Conservation (phyloP, 1,140 invertebrate genomes). For the Drosophila kohkoa region DNA sequence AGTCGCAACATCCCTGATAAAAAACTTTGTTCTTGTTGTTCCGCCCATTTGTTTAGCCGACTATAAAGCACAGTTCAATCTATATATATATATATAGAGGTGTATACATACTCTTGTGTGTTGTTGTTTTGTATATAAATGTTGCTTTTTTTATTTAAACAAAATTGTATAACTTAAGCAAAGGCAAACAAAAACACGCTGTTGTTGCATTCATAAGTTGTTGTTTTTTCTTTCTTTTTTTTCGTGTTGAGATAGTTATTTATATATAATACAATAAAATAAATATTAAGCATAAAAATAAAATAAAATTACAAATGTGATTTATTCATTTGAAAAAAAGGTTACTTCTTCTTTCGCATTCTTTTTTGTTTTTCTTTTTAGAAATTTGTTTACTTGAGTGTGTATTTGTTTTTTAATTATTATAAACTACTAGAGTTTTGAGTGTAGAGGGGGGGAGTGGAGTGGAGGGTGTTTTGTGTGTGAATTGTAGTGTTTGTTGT, state of each 20-base stretch:
- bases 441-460: constrained; percentile 4
- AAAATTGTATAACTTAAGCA: constrained; percentile 70
- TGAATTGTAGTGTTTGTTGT: constrained; percentile 14
- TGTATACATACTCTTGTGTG: constrained; percentile 38
- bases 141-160: constrained; percentile 67
- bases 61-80: constrained; percentile 53
- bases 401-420: constrained; percentile 34
- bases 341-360: constrained; percentile 29
- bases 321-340: constrained; percentile 67
- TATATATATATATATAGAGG: constrained; percentile 36
- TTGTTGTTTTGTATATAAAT: constrained; percentile 44
- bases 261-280: constrained; percentile 83
- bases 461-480: constrained; percentile 10
- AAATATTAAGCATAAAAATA: constrained; percentile 80
- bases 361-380: constrained; percentile 21
- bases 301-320: constrained; percentile 70
- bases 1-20: constrained; percentile 65
- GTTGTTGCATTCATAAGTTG: constrained; percentile 47
- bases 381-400: constrained; percentile 33
- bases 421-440: constrained; percentile 34
- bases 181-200: constrained; percentile 68
- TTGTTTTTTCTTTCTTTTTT: constrained; percentile 14
- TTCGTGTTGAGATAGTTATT: constrained; percentile 67
- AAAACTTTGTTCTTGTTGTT: constrained; percentile 42
- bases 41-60: constrained; percentile 24